A percentile compares a stretch with the other conserved stretches of the same genome.
Evolutionary conservation across 2,113 vertebrate genomes (phyloP).

Genomic region (Oncorhynchus gorbuscha): DNA sequence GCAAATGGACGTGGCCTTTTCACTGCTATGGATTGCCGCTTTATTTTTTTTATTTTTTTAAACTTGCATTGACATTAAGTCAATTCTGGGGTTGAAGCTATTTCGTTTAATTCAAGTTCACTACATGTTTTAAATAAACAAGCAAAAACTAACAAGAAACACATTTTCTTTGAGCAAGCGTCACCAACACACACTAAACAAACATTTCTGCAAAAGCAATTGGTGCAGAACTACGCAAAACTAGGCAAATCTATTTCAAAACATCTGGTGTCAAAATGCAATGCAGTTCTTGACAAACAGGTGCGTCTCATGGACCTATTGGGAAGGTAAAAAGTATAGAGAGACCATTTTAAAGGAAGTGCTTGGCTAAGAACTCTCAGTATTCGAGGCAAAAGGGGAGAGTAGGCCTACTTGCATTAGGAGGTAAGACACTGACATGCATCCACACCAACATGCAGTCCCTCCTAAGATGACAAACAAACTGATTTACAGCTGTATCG

Average conservation of each 20-base stretch:
- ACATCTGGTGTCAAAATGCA: neutral
- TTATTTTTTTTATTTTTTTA: too few species aligned
- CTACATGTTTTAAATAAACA: too few species aligned
- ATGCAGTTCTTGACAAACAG: neutral
- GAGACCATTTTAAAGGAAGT: neutral
- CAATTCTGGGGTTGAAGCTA: too few species aligned
- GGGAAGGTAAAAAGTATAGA: neutral
- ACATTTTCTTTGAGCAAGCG: neutral
- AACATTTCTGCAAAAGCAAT: slow-evolving; percentile 3
- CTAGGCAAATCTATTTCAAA: neutral
- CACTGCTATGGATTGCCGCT: too few species aligned
- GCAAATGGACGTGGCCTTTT: too few species aligned
- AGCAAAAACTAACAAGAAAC: neutral
- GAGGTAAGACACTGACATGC: slow-evolving; percentile 41
- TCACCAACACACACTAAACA: neutral
- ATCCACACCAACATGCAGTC: slow-evolving; percentile 51
- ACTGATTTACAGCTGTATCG: too few species aligned
- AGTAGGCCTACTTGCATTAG: neutral
- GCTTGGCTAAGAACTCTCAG: neutral
- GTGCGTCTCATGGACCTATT: neutral
- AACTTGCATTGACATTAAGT: too few species aligned
- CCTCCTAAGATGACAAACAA: slow-evolving; percentile 21
- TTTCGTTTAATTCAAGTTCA: too few species aligned
- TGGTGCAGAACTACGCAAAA: neutral
- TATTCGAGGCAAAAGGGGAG: neutral